Conservation (phyloP, 2,888 invertebrate species). For the Apotomis capreana region DNA sequence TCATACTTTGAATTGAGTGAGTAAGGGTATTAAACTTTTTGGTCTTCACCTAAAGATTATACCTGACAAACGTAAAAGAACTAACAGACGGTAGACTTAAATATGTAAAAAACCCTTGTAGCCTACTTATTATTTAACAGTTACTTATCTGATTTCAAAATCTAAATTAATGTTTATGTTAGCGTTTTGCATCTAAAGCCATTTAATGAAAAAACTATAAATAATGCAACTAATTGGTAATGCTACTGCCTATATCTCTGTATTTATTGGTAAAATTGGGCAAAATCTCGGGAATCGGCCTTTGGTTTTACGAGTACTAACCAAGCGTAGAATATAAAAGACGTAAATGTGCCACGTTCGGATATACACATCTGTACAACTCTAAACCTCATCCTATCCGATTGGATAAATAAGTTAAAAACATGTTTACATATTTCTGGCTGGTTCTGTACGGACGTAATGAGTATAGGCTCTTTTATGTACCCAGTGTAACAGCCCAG, state of each 20-base stretch:
- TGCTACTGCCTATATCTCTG: slow-evolving; percentile 4
- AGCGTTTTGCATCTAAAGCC: neutral
- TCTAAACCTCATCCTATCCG: neutral
- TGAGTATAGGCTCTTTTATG: neutral
- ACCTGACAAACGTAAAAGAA: no score
- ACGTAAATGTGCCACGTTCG: neutral
- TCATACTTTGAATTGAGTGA: no score
- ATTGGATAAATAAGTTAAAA: neutral
- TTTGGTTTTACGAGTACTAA: slow-evolving; percentile 16
- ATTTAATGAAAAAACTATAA: slow-evolving; percentile 9
- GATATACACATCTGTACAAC: neutral
- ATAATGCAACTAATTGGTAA: slow-evolving; percentile 26
- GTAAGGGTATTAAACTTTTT: no score
- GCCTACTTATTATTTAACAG: no score
- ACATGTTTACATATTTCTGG: neutral
- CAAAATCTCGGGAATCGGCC: slow-evolving; percentile 17
- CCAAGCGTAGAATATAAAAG: neutral
- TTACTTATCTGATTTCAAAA: no score
- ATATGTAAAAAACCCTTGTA: no score
- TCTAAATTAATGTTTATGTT: neutral
- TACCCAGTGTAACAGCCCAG: neutral
- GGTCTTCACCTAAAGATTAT: no score
- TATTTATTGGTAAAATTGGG: slow-evolving; percentile 24
- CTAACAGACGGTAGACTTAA: no score
- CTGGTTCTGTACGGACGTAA: neutral